Base-by-base conservation (phyloP, 2,797 vertebrate species). In the Triplophysa bombifrons region DNA sequence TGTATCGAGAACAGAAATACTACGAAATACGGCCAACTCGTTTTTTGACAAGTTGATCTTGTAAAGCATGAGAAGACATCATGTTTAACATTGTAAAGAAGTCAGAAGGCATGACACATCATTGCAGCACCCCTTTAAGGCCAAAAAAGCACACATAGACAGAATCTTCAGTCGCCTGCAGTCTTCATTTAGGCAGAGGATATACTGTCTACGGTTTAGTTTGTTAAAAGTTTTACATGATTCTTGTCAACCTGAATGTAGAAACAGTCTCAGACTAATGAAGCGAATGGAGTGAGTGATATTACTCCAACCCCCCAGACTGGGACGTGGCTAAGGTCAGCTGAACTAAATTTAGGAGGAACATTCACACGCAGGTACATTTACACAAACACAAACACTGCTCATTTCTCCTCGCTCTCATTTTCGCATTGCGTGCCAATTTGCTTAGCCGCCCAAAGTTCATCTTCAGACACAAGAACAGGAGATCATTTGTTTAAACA, bases 261-360 rank as follows among this genome's bases (percentile, higher is more conserved):
- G 71, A 46, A 38, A 38, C 16, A 19, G 53, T 48, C 41, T 53
- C 30, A 72, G 41, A 41, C 41, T 27, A 25, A n/a, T 25, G 10
- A 56, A 82, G 58, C n/a, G n/a, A n/a, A 64, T 30, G 12, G 30
- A 75, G 72, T 70, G 13, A 60, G 61, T 76, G 63, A 58, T 66
- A 53, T 71, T 48, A 53, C 50, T 12, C n/a, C 44, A 66, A 76
- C 64, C 61, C 51, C 58, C 30, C 7, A 19, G 56, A 41, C 63
- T 82, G 16, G 70, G 83, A 79, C 87, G 85, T 75, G 71, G 88
- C 84, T 83, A 76, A 88, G 88, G 87, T 86, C 78, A 83, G 85
- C 74, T 64, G 67, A 68, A 86, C 90, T 93, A 93, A 92, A 93
- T 91, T 92, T 93, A 93, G 92, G 81, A 25, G 72, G 78, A 85